Base-by-base conservation (phyloP, 1,140 invertebrate genomes). In the Mycetomoellerius zeteki region DNA sequence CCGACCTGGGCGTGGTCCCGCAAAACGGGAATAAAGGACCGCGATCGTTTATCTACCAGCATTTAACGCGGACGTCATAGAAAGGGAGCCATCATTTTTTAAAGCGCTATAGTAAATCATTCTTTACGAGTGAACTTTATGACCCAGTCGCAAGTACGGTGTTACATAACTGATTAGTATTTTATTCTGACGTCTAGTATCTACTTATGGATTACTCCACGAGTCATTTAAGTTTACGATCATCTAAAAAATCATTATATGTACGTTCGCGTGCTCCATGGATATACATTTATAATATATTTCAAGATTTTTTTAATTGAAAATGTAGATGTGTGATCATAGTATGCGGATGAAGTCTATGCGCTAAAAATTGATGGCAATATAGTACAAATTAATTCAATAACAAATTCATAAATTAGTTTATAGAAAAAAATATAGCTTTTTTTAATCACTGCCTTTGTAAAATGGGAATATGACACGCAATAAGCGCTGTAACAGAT, bases 1-100 rank as follows among this genome's bases (percentile, higher is more conserved):
- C 89, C 86, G 77, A 60, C 67, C 69, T 86, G 89, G 89, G 89
- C 89, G 89, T 91, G 89, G 89, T 64, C 54, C 67, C 43, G 62
- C 58, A 50, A 78, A 90, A 72, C 27, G 80, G 56, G 77, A 86
- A 90, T 78, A 90, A 90, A 88, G 81, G 71, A 58, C 58, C 72
- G 37, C 80, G 69, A 62, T 84, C 69, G 80, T 84, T 75, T 73
- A 47, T 84, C 37, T 62, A 60, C 37, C 19, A 37, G 19, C 80
- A 37, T 73, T 84, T 84, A 84, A 84, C n/a, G 37, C 14, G 69
- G 37, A 81, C 77, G 65, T 80, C 47, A 56, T 33, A 27, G 54
- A 56, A 30, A 8, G 43, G n/a, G n/a, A 73, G 67, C 24, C 27
- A 60, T 84, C 69, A 50, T 82, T 73, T 81, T 78, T 73, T 54